Conservation (phyloP, 2,113 vertebrate species). For the Nestor notabilis region DNA sequence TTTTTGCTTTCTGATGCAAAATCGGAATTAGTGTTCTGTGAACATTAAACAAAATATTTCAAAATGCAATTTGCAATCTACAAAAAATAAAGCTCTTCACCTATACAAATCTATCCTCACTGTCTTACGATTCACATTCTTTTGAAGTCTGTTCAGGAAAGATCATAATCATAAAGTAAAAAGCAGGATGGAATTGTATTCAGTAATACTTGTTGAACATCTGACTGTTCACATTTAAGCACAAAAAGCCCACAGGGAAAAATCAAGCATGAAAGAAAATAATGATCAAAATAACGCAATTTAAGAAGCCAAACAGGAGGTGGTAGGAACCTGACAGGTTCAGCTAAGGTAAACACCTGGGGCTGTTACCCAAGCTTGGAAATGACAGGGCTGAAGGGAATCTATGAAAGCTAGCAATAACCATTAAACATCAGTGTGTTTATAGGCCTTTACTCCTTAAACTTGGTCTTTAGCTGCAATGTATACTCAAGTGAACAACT, state of each 20-base stretch:
- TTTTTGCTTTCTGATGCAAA: conserved; percentile 98
- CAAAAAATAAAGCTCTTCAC: not conserved
- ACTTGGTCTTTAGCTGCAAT: not conserved
- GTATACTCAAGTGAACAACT: not conserved
- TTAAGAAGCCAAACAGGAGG: not conserved
- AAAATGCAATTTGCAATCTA: conserved; percentile 11
- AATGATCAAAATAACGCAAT: not conserved
- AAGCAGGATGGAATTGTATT: not conserved
- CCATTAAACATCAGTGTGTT: not conserved
- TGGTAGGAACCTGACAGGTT: not conserved
- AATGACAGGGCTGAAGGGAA: not conserved
- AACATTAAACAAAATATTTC: conserved; percentile 48
- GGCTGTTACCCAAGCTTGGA: not conserved
- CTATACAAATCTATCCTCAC: not conserved
- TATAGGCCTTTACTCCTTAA: not conserved
- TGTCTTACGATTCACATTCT: not conserved
- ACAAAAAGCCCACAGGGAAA: not conserved
- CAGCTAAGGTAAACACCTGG: not conserved
- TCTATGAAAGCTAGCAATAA: not conserved
- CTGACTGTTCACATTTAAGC: not conserved
- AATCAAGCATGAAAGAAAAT: not conserved
- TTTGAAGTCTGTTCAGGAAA: not conserved
- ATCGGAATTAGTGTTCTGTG: conserved; percentile 95
- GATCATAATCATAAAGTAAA: not conserved
- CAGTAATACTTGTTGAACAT: not conserved